These are phyloP conservation scores for Mugil cephalus DNA, from an alignment of 2,113 vertebrate genomes.

Conservation along the genomic window DNA sequence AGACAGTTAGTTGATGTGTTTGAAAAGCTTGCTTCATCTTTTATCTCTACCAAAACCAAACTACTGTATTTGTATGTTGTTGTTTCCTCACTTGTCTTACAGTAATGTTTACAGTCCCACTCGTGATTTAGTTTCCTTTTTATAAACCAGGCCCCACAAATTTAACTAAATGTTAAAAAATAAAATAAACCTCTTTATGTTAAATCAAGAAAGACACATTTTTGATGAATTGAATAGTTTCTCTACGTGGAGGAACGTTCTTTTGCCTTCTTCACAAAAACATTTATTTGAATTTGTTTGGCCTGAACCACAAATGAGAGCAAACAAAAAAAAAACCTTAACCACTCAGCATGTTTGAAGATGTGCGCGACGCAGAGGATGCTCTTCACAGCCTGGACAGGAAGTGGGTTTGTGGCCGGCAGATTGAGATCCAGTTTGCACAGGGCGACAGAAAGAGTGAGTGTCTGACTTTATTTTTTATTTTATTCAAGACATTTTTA, in stretches of 20 bases:
- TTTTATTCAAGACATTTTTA: neutral
- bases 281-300: constrained; percentile 39
- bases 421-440: constrained; percentile 99
- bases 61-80: constrained; percentile 19
- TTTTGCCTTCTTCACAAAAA: neutral
- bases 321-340: constrained; percentile 86
- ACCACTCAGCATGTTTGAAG: constrained; percentile 95
- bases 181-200: too few species aligned
- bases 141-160: constrained; percentile 32
- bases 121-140: neutral
- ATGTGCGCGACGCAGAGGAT: constrained; percentile 97
- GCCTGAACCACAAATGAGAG: neutral
- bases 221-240: too few species aligned
- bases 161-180: neutral
- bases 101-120: neutral
- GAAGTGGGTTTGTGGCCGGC: constrained; percentile 98
- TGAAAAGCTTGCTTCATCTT: constrained; percentile 66
- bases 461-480: constrained; percentile 36
- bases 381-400: constrained; percentile 98
- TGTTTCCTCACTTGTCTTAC: constrained; percentile 1
- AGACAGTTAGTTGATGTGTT: constrained; percentile 45
- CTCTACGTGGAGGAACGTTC: too few species aligned
- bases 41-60: constrained; percentile 57
- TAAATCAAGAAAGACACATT: too few species aligned
- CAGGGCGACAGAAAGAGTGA: constrained; percentile 98